A percentile compares a stretch with the other conserved stretches of the same genome.
Evolutionary conservation across 1,140 invertebrate genomes (phyloP).

Genomic region (Drosophila eugracilis): DNA sequence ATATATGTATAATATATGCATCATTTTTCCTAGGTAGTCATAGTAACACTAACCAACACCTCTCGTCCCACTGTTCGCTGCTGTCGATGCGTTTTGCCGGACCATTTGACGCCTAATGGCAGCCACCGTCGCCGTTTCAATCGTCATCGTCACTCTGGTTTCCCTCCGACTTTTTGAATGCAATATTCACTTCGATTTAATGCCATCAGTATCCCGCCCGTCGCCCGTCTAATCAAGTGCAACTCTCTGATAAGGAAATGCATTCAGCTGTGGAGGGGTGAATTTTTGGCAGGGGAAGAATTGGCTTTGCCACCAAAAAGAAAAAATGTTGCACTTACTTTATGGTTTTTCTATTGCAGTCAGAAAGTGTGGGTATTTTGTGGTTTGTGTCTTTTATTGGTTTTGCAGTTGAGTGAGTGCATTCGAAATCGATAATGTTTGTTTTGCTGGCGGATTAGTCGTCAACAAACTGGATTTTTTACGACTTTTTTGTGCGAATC

Average conservation of each 20-base stretch:
- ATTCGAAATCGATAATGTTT: constrained; percentile 19
- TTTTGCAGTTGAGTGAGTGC: constrained; percentile 4
- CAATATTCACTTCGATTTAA: constrained; percentile 52
- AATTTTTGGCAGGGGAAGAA: constrained; percentile 4
- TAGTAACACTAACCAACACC: too few species aligned
- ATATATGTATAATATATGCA: too few species aligned
- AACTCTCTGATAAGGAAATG: constrained; percentile 71
- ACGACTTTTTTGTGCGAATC: constrained; percentile 4
- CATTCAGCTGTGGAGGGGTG: constrained; percentile 28
- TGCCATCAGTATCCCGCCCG: constrained; percentile 41
- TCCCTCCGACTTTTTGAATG: constrained; percentile 34
- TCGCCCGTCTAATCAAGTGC: constrained; percentile 63
- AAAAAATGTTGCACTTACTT: constrained; percentile 48
- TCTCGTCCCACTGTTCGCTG: constrained; percentile 22
- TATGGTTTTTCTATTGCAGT: constrained; percentile 47
- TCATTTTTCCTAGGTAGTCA: too few species aligned
- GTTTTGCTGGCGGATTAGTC: constrained; percentile 6
- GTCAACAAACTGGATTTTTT: constrained; percentile 10
- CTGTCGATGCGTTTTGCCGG: constrained; percentile 54
- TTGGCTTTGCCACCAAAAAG: constrained; percentile 22
- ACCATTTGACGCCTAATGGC: constrained; percentile 67
- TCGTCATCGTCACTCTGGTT: constrained; percentile 12
- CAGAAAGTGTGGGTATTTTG: constrained; percentile 1
- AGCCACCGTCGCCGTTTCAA: constrained; percentile 17
- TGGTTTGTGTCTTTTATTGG: constrained; percentile 48